A percentile compares a stretch with the other conserved stretches of the same genome.
Evolutionary conservation across 2,113 vertebrate genomes (phyloP).

Genomic region (Saguinus imperator): DNA sequence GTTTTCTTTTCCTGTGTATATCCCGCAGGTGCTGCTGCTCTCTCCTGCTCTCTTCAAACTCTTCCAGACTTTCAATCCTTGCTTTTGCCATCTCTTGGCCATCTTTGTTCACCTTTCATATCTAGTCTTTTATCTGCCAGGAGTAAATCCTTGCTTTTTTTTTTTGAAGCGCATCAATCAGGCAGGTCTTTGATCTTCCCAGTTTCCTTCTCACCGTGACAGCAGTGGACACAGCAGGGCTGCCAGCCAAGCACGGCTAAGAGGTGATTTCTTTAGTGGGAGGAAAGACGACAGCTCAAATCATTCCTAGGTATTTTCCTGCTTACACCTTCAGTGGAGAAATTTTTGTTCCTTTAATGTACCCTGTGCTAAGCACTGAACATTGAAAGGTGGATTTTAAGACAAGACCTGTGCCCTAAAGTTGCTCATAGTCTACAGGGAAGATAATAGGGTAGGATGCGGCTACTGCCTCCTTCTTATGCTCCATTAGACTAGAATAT

Average conservation of each 20-base stretch:
- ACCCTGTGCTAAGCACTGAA: not conserved
- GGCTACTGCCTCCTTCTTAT: not conserved
- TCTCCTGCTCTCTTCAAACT: not conserved
- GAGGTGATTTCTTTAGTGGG: not conserved
- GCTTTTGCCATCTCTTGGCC: not conserved
- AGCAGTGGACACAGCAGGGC: not conserved
- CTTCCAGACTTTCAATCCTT: not conserved
- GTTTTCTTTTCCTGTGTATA: fast-evolving
- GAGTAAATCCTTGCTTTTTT: conserved; percentile 29
- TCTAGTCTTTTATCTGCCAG: not conserved
- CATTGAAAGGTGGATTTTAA: not conserved
- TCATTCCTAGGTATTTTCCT: not conserved
- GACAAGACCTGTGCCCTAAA: not conserved
- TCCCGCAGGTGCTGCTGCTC: not conserved
- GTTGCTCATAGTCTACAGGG: not conserved
- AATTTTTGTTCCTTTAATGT: not conserved
- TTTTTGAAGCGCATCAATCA: not conserved
- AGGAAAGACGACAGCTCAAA: not conserved
- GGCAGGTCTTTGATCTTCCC: not conserved
- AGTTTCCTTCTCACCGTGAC: not conserved
- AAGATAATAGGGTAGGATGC: not conserved
- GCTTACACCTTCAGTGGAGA: not conserved
- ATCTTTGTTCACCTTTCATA: not conserved
- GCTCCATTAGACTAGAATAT: not conserved
- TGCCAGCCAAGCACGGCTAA: not conserved